phyloP scores from a whole-genome alignment of 1,140 invertebrate genomes.

The Melanaphis sacchari region DNA sequence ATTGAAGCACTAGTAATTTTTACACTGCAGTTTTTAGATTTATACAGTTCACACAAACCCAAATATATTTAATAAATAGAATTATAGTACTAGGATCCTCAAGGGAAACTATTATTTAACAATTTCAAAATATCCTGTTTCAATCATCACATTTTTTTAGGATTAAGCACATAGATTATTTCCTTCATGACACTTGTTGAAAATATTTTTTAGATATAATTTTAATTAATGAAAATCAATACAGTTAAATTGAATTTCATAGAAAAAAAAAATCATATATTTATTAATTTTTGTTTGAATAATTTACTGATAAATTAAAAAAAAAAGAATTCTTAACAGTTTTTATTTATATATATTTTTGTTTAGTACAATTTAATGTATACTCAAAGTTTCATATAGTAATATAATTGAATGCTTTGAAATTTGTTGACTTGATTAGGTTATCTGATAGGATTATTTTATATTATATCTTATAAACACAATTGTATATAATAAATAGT shows the following conservation, averaged over 20 bases:
- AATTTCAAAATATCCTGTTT: neutral
- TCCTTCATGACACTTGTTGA: neutral
- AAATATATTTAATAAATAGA: conserved; percentile 35
- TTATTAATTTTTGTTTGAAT: neutral
- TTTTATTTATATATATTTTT: neutral
- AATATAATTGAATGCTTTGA: neutral
- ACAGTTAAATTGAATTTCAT: neutral
- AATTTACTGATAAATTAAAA: neutral
- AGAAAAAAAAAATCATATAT: neutral
- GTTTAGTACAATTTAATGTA: neutral
- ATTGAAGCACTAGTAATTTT: conserved; percentile 51
- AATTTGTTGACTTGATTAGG: neutral
- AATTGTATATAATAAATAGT: neutral
- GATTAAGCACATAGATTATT: conserved; percentile 22
- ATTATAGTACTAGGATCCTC: conserved; percentile 3
- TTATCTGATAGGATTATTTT: neutral
- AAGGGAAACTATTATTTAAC: neutral
- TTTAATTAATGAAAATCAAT: conserved; percentile 1
- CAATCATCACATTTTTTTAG: neutral
- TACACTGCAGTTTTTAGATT: conserved; percentile 55
- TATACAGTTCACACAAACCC: conserved; percentile 29
- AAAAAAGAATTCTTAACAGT: neutral
- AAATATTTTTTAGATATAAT: conserved; percentile 1
- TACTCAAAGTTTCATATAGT: neutral
- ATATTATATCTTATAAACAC: neutral